A percentile compares a stretch with the other conserved stretches of the same genome.
Conservation (phyloP, 2,113 vertebrate species). For the Heteronetta atricapilla region DNA sequence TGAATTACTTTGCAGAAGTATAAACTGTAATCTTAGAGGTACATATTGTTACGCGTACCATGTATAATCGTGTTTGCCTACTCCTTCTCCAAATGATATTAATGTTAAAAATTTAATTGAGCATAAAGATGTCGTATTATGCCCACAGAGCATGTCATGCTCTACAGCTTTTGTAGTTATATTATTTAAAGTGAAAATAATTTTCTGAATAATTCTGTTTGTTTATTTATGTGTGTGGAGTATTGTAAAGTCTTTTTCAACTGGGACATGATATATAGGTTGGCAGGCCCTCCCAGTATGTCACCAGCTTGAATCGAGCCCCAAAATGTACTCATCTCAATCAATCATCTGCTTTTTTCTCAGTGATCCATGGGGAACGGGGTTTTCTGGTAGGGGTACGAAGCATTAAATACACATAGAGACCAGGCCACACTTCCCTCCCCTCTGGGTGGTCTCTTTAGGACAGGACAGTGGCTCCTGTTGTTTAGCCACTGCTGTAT, state of each 20-base stretch:
- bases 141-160: not conserved
- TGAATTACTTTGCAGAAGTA: not conserved
- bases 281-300: not conserved
- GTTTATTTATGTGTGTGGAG: not conserved
- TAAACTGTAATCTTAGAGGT: not conserved
- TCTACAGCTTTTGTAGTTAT: not conserved
- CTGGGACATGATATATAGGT: not conserved
- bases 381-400: not conserved
- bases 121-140: not conserved
- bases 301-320: not conserved
- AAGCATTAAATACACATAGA: not conserved
- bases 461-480: not conserved
- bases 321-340: not conserved
- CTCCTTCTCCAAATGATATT: not conserved
- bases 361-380: not conserved
- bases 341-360: not conserved
- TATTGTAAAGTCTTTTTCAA: not conserved
- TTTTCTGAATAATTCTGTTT: not conserved
- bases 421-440: not conserved
- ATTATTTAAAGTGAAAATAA: conserved; percentile 17
- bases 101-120: conserved; percentile 15
- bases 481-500: not conserved
- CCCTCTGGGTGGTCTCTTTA: not conserved
- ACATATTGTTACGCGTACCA: not conserved
- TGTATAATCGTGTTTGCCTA: not conserved